Evolutionary conservation across 2,797 vertebrate species (phyloP).

Genomic region (Anisognathus igniventris): DNA sequence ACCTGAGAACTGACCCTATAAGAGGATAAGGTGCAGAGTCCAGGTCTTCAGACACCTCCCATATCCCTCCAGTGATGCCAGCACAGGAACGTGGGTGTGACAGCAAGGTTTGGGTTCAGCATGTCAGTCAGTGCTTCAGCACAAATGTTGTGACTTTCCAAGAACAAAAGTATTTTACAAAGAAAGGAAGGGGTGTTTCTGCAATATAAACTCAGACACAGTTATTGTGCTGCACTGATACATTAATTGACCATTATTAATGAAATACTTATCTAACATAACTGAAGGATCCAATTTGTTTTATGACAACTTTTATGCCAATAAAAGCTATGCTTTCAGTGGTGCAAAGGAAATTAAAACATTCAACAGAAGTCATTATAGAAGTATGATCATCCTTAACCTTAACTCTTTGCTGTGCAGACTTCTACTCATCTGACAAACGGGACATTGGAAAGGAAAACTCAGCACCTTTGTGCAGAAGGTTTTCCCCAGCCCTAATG

Average conservation of each 20-base stretch:
- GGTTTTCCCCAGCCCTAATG: background rate
- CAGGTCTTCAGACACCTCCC: background rate
- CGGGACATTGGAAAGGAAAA: background rate
- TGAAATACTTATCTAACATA: background rate
- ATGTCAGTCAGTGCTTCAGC: background rate
- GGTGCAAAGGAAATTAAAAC: background rate
- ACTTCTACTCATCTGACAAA: background rate
- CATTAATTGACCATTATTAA: background rate
- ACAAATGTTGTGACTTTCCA: background rate
- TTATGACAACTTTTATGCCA: background rate
- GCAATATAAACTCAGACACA: background rate
- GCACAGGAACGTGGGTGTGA: fast-evolving
- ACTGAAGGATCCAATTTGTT: background rate
- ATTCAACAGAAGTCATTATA: background rate
- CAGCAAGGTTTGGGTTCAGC: background rate
- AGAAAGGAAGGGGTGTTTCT: background rate
- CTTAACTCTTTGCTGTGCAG: background rate
- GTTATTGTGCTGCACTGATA: background rate
- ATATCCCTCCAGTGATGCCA: background rate
- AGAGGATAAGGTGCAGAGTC: background rate
- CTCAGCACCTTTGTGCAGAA: background rate
- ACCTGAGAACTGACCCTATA: background rate
- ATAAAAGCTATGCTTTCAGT: background rate
- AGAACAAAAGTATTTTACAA: background rate
- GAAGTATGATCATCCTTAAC: background rate